Evolutionary conservation across 1,140 invertebrate species (phyloP), one percentile per base, ranked within the genome.

Genomic region (Achatina immaculata): DNA sequence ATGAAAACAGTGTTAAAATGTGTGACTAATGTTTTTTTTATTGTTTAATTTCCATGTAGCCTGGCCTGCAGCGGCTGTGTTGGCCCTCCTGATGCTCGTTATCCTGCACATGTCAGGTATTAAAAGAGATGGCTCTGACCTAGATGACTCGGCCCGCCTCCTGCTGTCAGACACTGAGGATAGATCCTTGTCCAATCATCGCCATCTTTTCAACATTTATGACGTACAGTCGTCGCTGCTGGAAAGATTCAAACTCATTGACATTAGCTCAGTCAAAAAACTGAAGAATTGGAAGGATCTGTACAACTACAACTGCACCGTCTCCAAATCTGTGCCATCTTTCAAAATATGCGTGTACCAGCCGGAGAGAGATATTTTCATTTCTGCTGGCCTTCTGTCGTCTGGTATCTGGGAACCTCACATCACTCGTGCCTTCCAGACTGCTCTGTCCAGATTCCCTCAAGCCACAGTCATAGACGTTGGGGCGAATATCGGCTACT

Each of bases 401-500:
- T 80, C 68, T 65, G 88, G 89, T 1, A 24, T 88, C 9, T 90
- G 89, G 89, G 89, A 90, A 72, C 87, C 88, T 38, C 78, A 86
- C 36, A 85, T 89, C 38, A 86, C 85, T 19, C 75, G 74, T 38
- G 78, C 84, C 34, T 86, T 84, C 58, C 82, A 85, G 40, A 65
- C 79, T 31, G 84, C 83, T 16, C 72, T 90, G 34, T 66, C 28
- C 0, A 69, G 65, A 45, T 78, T 84, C 77, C 83, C 83, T 0
- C 76, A 81, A 31, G 83, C 85, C 40, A 82, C 80, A 9, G 78
- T 90, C 0, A 83, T 90, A 28, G 89, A 90, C 75, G 73, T 90
- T 24, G 89, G 89, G 0, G 87, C 88, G 19, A 89, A 90, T 75
- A 86, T 90, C 34, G 89, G 89, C 19, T 87, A 89, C 75, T 83